Base-by-base conservation (phyloP, 2,888 invertebrate species). In the Heteromyza rotundicornis region DNA sequence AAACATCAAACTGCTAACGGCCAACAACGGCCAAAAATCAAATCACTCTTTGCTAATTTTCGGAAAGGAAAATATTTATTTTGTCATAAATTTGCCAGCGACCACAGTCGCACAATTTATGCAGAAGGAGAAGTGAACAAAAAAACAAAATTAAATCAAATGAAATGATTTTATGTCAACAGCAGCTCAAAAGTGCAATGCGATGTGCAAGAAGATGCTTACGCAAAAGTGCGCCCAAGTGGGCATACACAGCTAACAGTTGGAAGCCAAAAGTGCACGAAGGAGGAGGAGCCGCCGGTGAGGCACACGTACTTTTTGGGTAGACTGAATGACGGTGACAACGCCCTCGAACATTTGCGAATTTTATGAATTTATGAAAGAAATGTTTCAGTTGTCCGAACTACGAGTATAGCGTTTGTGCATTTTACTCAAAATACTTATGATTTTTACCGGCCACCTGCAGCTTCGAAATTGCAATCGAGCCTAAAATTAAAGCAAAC, bases 11-110 rank as follows among this genome's bases (percentile, higher is more conserved):
- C 72, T 75, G 69, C 68, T 64, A 65, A 54, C 67, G 63, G 61
- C 44, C 44, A 60, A 53, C 20, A 60, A 65, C 63, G 57, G 66
- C 5, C 7, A 27, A 27, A 27, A 27, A 27, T 27, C 27, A 27
- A 27, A 27, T 27, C 27, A 27, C 27, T 27, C 27, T 7, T 27
- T 27, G 27, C 27, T 7, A 27, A 27, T 27, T 27, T 27, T 27
- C 27, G 10, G 10, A 27, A 27, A 27, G 5, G 10, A 27, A 5
- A 27, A 27, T 66, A 67, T 69, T 68, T 67, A 68, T 63, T 66
- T 70, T 74, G 75, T 72, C 75, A 75, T 75, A 63, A 67, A 67
- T 68, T 75, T 73, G 71, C 65, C n/a, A n/a, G n/a, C n/a, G n/a
- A n/a, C n/a, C 75, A 75, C 69, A 70, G 76, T 75, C 70, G 68